Conservation (phyloP, 2,797 vertebrate species). For the Typhlichthys eigenmanni region DNA sequence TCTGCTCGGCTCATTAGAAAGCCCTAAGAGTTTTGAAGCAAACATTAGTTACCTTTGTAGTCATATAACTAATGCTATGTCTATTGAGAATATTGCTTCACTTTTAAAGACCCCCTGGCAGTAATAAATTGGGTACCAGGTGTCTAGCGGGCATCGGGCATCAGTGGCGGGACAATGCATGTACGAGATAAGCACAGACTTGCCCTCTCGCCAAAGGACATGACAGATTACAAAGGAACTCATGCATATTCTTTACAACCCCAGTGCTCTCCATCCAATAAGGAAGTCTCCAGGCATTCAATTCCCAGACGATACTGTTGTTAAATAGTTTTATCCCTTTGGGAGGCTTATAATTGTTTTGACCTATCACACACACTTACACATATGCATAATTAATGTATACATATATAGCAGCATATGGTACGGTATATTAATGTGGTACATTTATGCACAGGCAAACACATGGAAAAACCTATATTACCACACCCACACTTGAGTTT, state of each 20-base stretch:
- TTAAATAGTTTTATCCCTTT: conserved; percentile 50
- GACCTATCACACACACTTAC: too few relatives aligned
- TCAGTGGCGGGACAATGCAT: conserved; percentile 32
- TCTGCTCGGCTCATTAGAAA: conserved; percentile 29
- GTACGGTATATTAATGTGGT: conserved; percentile 32
- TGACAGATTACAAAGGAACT: conserved; percentile 52
- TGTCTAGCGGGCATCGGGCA: conserved; percentile 46
- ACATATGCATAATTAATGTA: too few relatives aligned
- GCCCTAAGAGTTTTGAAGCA: conserved; percentile 24
- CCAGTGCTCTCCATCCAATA: conserved; percentile 28
- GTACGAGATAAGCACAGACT: conserved; percentile 51
- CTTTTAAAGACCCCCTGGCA: conserved; percentile 47
- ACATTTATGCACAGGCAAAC: conserved; percentile 15
- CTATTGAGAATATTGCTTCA: conserved; percentile 38
- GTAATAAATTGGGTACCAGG: conserved; percentile 60
- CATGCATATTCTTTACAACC: conserved; percentile 48
- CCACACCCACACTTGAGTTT: neutral
- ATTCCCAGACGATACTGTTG: conserved; percentile 26
- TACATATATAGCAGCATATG: conserved; percentile 1
- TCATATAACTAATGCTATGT: conserved; percentile 44
- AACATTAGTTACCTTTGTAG: conserved; percentile 25
- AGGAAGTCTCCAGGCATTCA: conserved; percentile 25
- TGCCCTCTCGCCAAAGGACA: conserved; percentile 57
- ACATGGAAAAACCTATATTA: neutral
- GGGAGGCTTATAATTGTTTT: conserved; percentile 14